These are phyloP conservation scores for Pangasius mekongensis DNA, from an alignment of 2,797 vertebrate species.

Conservation along the genomic window DNA sequence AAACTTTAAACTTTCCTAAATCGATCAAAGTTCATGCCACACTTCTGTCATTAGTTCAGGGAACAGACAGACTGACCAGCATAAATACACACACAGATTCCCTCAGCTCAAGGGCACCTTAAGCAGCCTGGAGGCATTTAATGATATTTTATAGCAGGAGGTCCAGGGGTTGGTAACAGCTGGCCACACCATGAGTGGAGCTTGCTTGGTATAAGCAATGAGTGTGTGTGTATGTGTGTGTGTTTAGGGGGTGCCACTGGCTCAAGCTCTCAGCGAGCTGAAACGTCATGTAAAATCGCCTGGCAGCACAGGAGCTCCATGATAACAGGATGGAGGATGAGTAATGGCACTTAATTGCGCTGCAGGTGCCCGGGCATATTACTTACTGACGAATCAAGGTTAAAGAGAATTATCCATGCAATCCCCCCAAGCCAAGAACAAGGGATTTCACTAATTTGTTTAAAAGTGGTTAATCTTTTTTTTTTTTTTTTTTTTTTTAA, in stretches of 20 bases:
- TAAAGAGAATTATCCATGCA: constrained; percentile 72
- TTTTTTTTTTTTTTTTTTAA: not conserved
- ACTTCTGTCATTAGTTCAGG: constrained; percentile 68
- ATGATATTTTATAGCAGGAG: constrained; percentile 73
- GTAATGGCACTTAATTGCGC: constrained; percentile 78
- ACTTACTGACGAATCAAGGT: constrained; percentile 78
- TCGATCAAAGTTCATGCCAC: constrained; percentile 61
- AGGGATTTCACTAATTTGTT: constrained; percentile 68
- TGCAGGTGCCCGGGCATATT: constrained; percentile 75
- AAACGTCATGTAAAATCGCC: constrained; percentile 67
- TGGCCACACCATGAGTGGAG: constrained; percentile 36
- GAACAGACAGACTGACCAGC: constrained; percentile 49
- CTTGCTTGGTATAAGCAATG: constrained; percentile 16
- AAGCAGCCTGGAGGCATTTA: constrained; percentile 62
- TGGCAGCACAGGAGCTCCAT: constrained; percentile 64
- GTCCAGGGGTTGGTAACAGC: constrained; percentile 60
- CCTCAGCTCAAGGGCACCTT: constrained; percentile 66
- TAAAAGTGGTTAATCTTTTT: constrained; percentile 42
- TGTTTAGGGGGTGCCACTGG: constrained; percentile 56
- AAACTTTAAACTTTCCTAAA: constrained; percentile 65
- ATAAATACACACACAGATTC: not conserved
- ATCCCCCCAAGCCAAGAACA: constrained; percentile 66
- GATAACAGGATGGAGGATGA: constrained; percentile 74
- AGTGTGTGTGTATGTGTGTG: constrained; percentile 53
- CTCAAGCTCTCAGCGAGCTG: constrained; percentile 46